phyloP scores from a whole-genome alignment of 2,797 vertebrate species.

The Diplodus sargus region DNA sequence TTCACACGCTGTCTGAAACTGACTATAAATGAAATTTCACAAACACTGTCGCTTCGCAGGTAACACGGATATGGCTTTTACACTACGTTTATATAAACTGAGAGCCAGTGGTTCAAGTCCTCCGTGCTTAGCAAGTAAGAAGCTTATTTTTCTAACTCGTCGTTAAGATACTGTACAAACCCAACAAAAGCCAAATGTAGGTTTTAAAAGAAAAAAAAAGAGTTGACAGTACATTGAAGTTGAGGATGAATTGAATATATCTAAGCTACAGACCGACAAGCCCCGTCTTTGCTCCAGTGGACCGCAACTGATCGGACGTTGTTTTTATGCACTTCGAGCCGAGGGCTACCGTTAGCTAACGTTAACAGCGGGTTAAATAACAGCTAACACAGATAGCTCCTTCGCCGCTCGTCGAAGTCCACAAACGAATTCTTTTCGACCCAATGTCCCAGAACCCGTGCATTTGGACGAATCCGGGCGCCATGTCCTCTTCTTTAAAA shows the following conservation, averaged over 20 bases:
- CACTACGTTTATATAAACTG: not conserved
- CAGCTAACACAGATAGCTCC: constrained; percentile 14
- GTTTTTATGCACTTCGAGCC: constrained; percentile 56
- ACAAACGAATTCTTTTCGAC: not conserved
- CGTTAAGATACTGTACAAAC: not conserved
- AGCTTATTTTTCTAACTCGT: constrained; percentile 51
- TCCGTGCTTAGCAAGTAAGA: constrained; percentile 54
- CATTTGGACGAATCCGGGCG: not conserved
- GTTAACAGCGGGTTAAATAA: not conserved
- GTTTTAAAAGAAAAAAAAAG: not conserved
- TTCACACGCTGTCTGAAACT: not conserved
- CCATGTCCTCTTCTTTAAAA: not conserved
- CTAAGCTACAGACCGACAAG: not conserved
- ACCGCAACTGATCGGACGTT: constrained; percentile 24
- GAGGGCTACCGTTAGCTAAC: constrained; percentile 45
- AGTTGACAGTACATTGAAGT: too few species aligned
- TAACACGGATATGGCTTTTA: accelerated
- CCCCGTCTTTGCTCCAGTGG: not conserved
- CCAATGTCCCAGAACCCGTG: not conserved
- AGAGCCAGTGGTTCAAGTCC: constrained; percentile 22
- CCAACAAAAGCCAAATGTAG: not conserved
- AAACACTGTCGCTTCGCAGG: too few species aligned
- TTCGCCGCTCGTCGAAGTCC: constrained; percentile 11
- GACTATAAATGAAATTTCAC: not conserved
- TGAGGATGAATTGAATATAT: accelerated